phyloP scores from a whole-genome alignment of 2,888 invertebrate genomes.

The Merodon equestris region DNA sequence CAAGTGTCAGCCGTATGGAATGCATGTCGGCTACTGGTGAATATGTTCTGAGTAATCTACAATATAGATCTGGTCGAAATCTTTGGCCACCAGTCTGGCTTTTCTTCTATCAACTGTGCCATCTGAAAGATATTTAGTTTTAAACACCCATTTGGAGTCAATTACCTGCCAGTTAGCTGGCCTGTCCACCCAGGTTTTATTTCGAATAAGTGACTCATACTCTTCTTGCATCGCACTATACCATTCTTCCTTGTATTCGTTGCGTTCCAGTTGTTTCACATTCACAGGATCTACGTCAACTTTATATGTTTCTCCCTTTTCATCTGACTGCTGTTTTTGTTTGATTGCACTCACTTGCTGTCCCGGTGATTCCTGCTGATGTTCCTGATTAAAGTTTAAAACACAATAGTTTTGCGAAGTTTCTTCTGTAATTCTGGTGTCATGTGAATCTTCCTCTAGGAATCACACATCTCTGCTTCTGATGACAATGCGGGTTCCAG shows the following conservation, averaged over 20 bases:
- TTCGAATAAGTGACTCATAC: constrained; percentile 28
- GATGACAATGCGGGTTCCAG: constrained; percentile 10
- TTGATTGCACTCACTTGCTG: no score
- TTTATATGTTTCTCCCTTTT: neutral
- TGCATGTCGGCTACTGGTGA: constrained; percentile 33
- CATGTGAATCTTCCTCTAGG: constrained; percentile 4
- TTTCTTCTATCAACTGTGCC: constrained; percentile 24
- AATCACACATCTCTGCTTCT: constrained; percentile 14
- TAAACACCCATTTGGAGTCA: constrained; percentile 36
- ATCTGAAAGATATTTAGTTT: constrained; percentile 30
- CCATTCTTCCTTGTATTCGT: constrained; percentile 17
- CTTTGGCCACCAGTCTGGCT: constrained; percentile 28
- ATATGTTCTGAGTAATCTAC: constrained; percentile 34
- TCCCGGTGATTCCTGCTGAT: no score
- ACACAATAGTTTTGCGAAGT: neutral
- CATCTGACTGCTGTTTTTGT: no score
- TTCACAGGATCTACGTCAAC: neutral
- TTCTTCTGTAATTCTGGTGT: neutral
- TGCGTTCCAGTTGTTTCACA: constrained; percentile 20
- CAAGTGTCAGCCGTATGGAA: constrained; percentile 26
- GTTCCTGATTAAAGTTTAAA: neutral
- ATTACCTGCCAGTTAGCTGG: constrained; percentile 27
- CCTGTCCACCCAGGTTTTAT: constrained; percentile 30
- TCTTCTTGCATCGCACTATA: constrained; percentile 21
- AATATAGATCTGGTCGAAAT: constrained; percentile 13